These are phyloP conservation scores for Apodemus agrarius DNA, from an alignment of 2,797 vertebrate genomes.

Conservation along the genomic window DNA sequence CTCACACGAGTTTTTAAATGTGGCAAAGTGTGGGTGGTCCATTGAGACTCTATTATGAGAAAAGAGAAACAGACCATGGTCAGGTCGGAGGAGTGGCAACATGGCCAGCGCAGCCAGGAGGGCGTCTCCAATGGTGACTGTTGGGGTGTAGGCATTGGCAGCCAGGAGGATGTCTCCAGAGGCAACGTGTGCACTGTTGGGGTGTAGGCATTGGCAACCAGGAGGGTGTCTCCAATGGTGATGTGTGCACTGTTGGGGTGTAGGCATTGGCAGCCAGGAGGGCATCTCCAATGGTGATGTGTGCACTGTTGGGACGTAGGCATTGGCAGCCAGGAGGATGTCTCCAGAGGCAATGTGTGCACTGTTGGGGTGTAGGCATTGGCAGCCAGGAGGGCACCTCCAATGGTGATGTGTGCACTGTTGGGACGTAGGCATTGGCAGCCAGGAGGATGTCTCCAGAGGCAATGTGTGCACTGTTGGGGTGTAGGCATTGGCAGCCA, in stretches of 20 bases:
- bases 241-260: too few species aligned
- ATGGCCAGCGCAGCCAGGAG: background rate
- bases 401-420: too few species aligned
- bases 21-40: background rate
- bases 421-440: too few species aligned
- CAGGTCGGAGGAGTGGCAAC: background rate
- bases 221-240: background rate
- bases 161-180: too few species aligned
- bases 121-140: too few species aligned
- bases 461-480: too few species aligned
- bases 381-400: too few species aligned
- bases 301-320: background rate
- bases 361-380: too few species aligned
- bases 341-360: too few species aligned
- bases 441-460: background rate
- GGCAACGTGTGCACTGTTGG: too few species aligned
- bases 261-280: background rate
- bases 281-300: background rate
- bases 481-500: background rate
- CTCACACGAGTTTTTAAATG: slow-evolving; percentile 16
- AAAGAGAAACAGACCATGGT: slow-evolving; percentile 13
- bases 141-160: too few species aligned
- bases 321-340: background rate
- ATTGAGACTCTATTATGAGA: background rate
- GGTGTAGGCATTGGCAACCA: background rate